Percentiles rank a stretch among this genome's conserved stretches.
phyloP scores from a whole-genome alignment of 2,888 invertebrate species.

The Drosophila rubida region DNA sequence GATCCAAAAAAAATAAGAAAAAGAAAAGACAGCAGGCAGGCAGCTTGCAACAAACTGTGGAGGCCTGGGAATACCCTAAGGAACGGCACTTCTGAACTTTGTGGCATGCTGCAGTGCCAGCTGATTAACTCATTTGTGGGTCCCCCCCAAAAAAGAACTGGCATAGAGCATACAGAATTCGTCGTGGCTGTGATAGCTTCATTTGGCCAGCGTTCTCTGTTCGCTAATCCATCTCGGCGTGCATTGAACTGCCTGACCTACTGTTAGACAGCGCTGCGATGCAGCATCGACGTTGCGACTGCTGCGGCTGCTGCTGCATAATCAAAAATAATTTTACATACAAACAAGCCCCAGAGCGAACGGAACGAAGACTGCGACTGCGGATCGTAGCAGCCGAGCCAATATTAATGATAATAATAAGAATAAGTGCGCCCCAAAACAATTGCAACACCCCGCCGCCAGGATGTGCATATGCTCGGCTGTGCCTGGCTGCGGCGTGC shows the following conservation, averaged over 20 bases:
- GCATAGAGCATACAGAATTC: constrained; percentile 36
- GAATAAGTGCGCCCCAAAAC: constrained; percentile 80
- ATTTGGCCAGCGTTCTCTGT: constrained; percentile 18
- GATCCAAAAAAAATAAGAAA: constrained; percentile 23
- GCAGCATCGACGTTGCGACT: constrained; percentile 3
- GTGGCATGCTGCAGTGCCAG: not conserved
- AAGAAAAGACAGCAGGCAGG: not conserved
- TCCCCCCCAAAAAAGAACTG: not conserved
- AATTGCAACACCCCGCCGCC: constrained; percentile 68
- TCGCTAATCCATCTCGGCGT: constrained; percentile 72
- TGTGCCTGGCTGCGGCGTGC: too few relatives aligned
- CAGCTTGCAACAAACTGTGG: constrained; percentile 8
- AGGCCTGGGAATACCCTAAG: constrained; percentile 42
- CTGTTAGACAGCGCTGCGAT: constrained; percentile 62
- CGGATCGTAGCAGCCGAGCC: constrained; percentile 53
- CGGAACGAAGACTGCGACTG: constrained; percentile 21
- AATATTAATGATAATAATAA: constrained; percentile 80
- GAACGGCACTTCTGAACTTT: constrained; percentile 5
- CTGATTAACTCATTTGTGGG: constrained; percentile 44
- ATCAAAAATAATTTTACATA: constrained; percentile 80
- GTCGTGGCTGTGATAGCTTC: constrained; percentile 9
- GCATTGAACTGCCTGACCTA: constrained; percentile 73
- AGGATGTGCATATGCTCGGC: constrained; percentile 32
- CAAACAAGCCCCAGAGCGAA: constrained; percentile 78
- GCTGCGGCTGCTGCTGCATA: constrained; percentile 67